These are phyloP conservation scores for Motacilla alba DNA, from an alignment of 2,113 vertebrate species.

Conservation along the genomic window DNA sequence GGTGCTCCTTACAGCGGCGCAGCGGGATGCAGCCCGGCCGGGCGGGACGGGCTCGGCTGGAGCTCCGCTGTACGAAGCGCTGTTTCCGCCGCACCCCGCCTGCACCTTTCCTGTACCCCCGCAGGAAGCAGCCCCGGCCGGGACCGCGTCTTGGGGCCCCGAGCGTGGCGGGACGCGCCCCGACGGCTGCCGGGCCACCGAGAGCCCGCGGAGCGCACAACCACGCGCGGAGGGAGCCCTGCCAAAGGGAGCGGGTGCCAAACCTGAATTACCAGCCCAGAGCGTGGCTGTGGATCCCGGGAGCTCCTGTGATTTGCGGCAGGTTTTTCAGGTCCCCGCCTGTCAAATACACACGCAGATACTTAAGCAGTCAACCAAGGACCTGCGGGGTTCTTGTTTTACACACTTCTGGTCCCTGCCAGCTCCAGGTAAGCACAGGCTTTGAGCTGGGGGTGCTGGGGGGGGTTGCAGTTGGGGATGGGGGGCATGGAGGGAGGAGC, in stretches of 20 bases:
- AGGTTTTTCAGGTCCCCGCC: constrained; percentile 77
- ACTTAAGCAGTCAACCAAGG: constrained; percentile 55
- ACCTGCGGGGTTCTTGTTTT: not conserved
- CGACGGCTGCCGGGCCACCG: not conserved
- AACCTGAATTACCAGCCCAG: constrained; percentile 73
- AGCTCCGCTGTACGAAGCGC: not conserved
- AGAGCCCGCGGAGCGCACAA: not conserved
- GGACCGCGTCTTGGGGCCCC: not conserved
- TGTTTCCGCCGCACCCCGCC: not conserved
- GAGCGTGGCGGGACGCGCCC: not conserved
- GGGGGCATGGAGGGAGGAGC: not conserved
- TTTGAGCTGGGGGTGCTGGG: not conserved
- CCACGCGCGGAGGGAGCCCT: constrained; percentile 21
- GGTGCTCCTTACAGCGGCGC: not conserved
- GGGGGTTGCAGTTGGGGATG: not conserved
- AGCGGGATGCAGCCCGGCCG: not conserved
- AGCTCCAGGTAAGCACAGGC: constrained; percentile 57
- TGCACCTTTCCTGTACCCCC: not conserved
- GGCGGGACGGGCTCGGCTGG: not conserved
- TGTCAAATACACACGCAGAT: constrained; percentile 52
- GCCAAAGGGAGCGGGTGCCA: constrained; percentile 31
- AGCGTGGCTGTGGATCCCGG: constrained; percentile 11
- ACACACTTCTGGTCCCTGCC: not conserved
- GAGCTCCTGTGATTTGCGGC: constrained; percentile 50
- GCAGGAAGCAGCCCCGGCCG: not conserved